phyloP scores from a whole-genome alignment of 2,113 vertebrate genomes.

The Delphinapterus leucas region DNA sequence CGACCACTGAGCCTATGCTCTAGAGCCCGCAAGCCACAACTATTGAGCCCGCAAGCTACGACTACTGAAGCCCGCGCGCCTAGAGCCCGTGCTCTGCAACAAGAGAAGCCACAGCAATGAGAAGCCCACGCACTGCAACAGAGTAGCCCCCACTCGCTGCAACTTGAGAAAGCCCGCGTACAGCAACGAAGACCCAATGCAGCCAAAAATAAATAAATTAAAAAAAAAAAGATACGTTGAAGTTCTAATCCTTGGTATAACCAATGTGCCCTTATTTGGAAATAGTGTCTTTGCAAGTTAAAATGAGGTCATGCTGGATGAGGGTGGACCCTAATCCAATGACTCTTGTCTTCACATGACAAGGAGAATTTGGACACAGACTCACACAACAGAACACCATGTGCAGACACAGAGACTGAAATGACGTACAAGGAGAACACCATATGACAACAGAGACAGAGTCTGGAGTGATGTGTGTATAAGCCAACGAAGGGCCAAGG shows the following conservation, averaged over 20 bases:
- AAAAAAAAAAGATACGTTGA: neutral
- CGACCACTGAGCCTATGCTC: too few species aligned
- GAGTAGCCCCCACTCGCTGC: too few species aligned
- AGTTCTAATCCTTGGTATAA: neutral
- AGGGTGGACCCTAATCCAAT: neutral
- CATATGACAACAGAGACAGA: neutral
- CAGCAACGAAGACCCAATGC: too few species aligned
- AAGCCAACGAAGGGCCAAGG: neutral
- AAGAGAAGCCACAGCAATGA: too few species aligned
- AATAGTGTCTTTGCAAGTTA: neutral
- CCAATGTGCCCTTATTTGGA: neutral
- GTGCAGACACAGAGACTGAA: neutral
- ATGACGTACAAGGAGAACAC: neutral
- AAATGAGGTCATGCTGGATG: neutral
- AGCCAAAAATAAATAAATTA: too few species aligned
- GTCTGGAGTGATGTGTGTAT: neutral
- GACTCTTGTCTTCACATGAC: neutral
- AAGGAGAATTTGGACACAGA: neutral
- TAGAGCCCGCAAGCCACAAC: too few species aligned
- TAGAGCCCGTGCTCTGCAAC: too few species aligned
- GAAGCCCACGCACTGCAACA: too few species aligned
- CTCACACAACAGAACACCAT: neutral
- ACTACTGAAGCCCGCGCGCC: too few species aligned
- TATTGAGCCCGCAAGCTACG: too few species aligned
- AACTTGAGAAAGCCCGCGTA: too few species aligned